phyloP scores from a whole-genome alignment of 2,797 vertebrate species.

The Emydoidea blandingii region DNA sequence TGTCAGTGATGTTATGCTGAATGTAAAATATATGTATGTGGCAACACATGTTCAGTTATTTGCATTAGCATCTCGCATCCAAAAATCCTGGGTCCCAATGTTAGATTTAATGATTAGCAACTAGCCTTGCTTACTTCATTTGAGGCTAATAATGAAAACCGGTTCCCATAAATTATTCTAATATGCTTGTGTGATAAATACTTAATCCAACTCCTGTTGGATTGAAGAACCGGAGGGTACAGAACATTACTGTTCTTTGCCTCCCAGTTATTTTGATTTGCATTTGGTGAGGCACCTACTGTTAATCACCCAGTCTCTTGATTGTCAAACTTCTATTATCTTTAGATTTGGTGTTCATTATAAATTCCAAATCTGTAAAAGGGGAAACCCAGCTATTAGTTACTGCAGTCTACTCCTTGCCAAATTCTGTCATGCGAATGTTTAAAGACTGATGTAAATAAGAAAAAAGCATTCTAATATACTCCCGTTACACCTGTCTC shows the following conservation, averaged over 20 bases:
- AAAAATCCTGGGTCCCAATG: background rate
- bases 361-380: background rate
- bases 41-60: background rate
- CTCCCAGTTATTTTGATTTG: background rate
- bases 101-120: background rate
- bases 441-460: constrained; percentile 3
- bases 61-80: background rate
- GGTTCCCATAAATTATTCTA: background rate
- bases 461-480: background rate
- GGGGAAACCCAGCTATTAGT: background rate
- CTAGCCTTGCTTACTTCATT: background rate
- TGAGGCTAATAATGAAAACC: background rate
- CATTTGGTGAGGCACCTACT: background rate
- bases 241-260: background rate
- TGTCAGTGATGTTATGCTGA: background rate
- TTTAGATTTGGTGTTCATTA: background rate
- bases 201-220: background rate
- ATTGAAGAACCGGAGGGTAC: background rate
- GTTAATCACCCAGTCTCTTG: background rate
- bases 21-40: background rate
- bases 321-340: background rate
- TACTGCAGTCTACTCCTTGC: background rate
- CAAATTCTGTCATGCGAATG: background rate
- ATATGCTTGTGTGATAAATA: background rate
- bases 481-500: background rate